Evolutionary conservation across 2,797 vertebrate species (phyloP).

Genomic region (Geotrypetes seraphini): DNA sequence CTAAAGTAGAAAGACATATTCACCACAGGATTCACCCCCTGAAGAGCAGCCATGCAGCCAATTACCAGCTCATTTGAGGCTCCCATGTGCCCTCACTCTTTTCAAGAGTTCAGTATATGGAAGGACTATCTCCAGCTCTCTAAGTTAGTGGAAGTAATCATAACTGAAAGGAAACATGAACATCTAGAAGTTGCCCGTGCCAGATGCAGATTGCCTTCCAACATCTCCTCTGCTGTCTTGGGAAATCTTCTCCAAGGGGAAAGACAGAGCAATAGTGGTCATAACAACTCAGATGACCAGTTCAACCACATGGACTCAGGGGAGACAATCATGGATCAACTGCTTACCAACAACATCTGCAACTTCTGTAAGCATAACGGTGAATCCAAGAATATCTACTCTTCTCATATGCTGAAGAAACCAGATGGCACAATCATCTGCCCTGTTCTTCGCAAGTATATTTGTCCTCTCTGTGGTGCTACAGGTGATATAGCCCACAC

Average conservation of each 20-base stretch:
- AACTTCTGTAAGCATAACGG: slow-evolving; percentile 76
- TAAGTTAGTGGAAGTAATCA: neutral
- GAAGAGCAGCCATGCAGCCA: too few relatives aligned
- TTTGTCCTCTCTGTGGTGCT: slow-evolving; percentile 61
- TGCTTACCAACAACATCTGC: slow-evolving; percentile 27
- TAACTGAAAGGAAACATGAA: neutral
- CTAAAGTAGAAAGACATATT: too few relatives aligned
- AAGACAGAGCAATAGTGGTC: neutral
- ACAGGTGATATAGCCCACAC: slow-evolving; percentile 73
- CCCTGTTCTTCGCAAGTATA: slow-evolving; percentile 67
- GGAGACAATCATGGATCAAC: too few relatives aligned
- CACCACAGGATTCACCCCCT: too few relatives aligned
- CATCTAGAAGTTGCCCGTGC: neutral
- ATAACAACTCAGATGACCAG: neutral
- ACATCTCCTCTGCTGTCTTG: neutral
- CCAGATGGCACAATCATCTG: slow-evolving; percentile 55
- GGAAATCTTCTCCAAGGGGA: neutral
- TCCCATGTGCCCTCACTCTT: too few relatives aligned
- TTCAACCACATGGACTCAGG: too few relatives aligned
- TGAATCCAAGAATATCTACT: slow-evolving; percentile 54
- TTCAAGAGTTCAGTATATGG: slow-evolving; percentile 3
- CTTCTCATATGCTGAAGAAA: slow-evolving; percentile 57
- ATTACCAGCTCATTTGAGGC: too few relatives aligned
- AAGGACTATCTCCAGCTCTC: slow-evolving; percentile 8
- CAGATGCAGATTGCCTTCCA: neutral